Conservation (phyloP, 2,888 invertebrate genomes). For the Dasysyrphus albostriatus region DNA sequence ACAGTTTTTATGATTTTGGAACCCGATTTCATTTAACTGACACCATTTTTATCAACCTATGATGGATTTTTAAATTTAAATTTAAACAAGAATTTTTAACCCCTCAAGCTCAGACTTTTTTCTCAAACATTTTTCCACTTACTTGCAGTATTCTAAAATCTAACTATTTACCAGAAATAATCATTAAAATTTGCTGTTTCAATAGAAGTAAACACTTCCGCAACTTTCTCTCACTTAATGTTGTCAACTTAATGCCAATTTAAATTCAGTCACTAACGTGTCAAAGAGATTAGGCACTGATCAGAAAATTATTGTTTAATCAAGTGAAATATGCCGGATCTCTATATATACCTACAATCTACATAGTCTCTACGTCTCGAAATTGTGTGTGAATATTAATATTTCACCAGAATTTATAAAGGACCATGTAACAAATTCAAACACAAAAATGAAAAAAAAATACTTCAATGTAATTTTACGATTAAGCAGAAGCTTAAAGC, state of each 20-base stretch:
- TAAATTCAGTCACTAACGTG: conserved; percentile 50
- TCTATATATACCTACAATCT: no score
- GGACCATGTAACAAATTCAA: not conserved
- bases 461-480: conserved; percentile 13
- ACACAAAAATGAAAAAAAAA: not conserved
- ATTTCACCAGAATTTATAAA: not conserved
- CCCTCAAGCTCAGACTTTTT: no score
- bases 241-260: conserved; percentile 23
- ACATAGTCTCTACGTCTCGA: not conserved
- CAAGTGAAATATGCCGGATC: conserved; percentile 33
- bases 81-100: no score
- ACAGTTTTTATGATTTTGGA: no score
- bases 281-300: conserved; percentile 50
- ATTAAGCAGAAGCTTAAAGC: conserved; percentile 10
- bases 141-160: no score
- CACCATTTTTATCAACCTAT: no score
- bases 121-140: no score
- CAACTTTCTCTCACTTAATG: not conserved
- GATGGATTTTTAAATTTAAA: no score
- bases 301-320: conserved; percentile 57
- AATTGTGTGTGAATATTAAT: not conserved
- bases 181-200: not conserved
- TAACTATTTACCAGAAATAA: not conserved
- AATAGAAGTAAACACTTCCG: not conserved
- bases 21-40: no score